Evolutionary conservation across 2,888 invertebrate genomes (phyloP).

Genomic region (Acholoe squamosa): DNA sequence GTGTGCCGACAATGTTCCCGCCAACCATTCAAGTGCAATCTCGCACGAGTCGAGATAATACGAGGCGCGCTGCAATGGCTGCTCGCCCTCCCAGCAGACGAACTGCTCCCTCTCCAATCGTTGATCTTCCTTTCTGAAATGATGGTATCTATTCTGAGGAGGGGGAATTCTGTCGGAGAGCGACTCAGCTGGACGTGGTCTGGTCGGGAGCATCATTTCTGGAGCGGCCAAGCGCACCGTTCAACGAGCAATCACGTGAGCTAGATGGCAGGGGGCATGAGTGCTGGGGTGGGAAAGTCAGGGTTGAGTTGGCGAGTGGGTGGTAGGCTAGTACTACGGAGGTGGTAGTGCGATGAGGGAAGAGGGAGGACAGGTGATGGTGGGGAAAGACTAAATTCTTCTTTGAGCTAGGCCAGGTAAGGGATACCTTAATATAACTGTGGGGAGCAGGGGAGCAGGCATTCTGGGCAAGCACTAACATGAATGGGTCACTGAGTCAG

Average conservation of each 20-base stretch:
- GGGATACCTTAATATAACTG: not conserved
- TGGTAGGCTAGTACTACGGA: too few species aligned
- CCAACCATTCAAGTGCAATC: not conserved
- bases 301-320: too few species aligned
- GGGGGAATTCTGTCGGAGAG: not conserved
- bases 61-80: not conserved
- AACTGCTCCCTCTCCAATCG: not conserved
- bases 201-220: not conserved
- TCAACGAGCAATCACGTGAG: not conserved
- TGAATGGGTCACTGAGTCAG: not conserved
- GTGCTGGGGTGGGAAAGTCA: not conserved
- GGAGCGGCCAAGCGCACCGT: constrained; percentile 1
- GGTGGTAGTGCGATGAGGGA: not conserved
- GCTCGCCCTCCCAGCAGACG: not conserved
- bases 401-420: not conserved
- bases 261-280: not conserved
- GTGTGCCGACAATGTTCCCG: not conserved
- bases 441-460: not conserved
- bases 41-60: not conserved
- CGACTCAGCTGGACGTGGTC: not conserved
- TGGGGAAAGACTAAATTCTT: not conserved
- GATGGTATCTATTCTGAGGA: not conserved
- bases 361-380: not conserved
- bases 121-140: too few species aligned
- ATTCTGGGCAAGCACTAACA: too few species aligned